Evolutionary conservation across 2,888 invertebrate genomes (phyloP).

Genomic region (Perdita meconis): DNA sequence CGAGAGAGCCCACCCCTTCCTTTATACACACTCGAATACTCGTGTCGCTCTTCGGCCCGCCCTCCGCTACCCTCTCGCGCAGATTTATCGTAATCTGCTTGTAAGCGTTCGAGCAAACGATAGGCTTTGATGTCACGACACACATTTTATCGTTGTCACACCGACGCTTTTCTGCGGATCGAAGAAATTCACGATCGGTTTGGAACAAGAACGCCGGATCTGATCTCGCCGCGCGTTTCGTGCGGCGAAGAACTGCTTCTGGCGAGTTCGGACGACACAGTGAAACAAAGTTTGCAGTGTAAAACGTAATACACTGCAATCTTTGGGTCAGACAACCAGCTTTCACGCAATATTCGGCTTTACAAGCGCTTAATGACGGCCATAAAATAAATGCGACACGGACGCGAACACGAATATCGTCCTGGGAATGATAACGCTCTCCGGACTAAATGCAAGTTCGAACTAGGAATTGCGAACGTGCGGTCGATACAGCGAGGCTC

Average conservation of each 20-base stretch:
- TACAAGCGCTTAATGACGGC: conserved; percentile 3
- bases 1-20: conserved; percentile 28
- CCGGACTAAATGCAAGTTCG: background rate
- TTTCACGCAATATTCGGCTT: conserved; percentile 31
- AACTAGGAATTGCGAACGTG: background rate
- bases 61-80: conserved; percentile 13
- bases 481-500: background rate
- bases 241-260: too few relatives aligned
- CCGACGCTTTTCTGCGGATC: background rate
- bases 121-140: conserved; percentile 22
- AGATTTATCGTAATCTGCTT: conserved; percentile 42
- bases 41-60: conserved; percentile 32
- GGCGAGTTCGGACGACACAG: too few relatives aligned
- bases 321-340: background rate
- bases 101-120: conserved; percentile 41
- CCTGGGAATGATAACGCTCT: background rate
- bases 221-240: too few relatives aligned
- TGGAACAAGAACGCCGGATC: too few relatives aligned
- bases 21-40: conserved; percentile 46
- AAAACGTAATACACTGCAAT: too few relatives aligned
- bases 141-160: conserved; percentile 5
- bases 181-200: too few relatives aligned
- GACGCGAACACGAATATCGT: conserved; percentile 10
- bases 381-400: conserved; percentile 12
- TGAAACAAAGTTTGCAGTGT: background rate